phyloP scores from a whole-genome alignment of 53 echinoderm and acorn worm genomes.

The Apostichopus leukothele region DNA sequence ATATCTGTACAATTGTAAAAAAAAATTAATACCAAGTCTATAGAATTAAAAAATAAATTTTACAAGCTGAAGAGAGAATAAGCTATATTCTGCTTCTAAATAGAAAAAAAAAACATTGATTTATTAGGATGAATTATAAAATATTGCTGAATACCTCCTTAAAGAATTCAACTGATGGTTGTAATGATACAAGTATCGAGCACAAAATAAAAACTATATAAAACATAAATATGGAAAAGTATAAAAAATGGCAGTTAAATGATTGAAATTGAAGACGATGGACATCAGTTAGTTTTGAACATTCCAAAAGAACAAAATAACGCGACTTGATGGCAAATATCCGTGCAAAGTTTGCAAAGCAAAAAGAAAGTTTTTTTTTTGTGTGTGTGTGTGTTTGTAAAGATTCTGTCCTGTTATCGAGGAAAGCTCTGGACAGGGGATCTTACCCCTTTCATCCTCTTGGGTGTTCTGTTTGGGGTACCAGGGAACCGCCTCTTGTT shows the following conservation, averaged over 20 bases:
- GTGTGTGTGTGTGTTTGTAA: not conserved
- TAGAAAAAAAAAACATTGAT: too few species aligned
- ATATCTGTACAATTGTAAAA: too few species aligned
- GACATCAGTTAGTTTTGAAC: slow-evolving; percentile 4
- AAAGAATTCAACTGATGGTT: not conserved
- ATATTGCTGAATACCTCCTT: too few species aligned
- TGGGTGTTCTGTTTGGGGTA: slow-evolving; percentile 80
- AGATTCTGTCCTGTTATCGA: not conserved
- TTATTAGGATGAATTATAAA: too few species aligned
- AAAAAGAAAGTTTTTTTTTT: not conserved
- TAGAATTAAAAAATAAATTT: too few species aligned
- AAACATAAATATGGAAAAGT: slow-evolving; percentile 1
- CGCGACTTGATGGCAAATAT: slow-evolving; percentile 15
- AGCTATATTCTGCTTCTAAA: too few species aligned
- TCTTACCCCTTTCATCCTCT: slow-evolving; percentile 88
- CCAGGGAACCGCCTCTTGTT: slow-evolving; percentile 79
- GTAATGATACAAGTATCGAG: not conserved
- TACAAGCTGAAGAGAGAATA: too few species aligned
- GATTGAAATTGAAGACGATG: not conserved
- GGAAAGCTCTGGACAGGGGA: not conserved
- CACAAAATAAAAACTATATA: not conserved
- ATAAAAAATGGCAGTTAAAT: not conserved
- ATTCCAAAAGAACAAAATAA: not conserved
- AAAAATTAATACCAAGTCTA: too few species aligned
- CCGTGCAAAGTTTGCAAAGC: slow-evolving; percentile 14